Percentiles rank a stretch among this genome's conserved stretches.
Conservation (phyloP, 30 jellyfish, hydroid and myxozoan genomes). For the Chironex yamaguchii region DNA sequence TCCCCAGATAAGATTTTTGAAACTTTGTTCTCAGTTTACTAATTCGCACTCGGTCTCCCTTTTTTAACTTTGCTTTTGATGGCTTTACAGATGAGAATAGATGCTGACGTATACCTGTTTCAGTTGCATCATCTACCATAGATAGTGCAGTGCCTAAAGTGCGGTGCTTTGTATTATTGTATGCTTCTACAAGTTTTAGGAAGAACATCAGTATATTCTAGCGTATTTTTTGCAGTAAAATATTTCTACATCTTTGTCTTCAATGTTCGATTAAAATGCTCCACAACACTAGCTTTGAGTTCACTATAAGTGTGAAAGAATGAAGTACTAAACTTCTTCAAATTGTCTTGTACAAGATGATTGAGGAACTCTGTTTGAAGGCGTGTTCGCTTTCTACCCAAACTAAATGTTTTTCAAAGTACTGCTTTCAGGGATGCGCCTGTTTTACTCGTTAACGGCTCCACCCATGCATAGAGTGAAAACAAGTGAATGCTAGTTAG, state of each 20-base stretch:
- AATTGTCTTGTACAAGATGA: conserved; percentile 2
- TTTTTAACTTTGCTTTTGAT: background rate
- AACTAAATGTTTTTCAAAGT: too few relatives aligned
- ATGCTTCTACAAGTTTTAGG: conserved; percentile 20
- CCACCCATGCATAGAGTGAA: conserved; percentile 59
- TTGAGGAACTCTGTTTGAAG: conserved; percentile 30
- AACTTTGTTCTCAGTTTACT: conserved; percentile 20
- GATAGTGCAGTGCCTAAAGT: conserved; percentile 41
- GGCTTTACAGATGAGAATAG: background rate
- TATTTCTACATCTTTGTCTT: conserved; percentile 51
- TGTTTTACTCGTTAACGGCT: conserved; percentile 41
- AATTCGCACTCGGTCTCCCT: conserved; percentile 44
- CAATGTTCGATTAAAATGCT: conserved; percentile 51
- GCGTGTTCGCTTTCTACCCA: background rate
- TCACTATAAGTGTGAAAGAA: conserved; percentile 21
- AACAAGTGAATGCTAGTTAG: conserved; percentile 43
- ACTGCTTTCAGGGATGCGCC: background rate
- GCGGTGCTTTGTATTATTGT: conserved; percentile 56
- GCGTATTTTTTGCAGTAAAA: background rate
- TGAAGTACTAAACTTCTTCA: conserved; percentile 3
- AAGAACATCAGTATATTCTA: background rate
- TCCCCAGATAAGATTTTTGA: conserved; percentile 44
- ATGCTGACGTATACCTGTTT: background rate
- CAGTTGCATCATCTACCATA: conserved; percentile 3
- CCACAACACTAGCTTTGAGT: conserved; percentile 49